These are phyloP conservation scores for Noctua fimbriata DNA, from an alignment of 2,888 invertebrate genomes.

Conservation along the genomic window DNA sequence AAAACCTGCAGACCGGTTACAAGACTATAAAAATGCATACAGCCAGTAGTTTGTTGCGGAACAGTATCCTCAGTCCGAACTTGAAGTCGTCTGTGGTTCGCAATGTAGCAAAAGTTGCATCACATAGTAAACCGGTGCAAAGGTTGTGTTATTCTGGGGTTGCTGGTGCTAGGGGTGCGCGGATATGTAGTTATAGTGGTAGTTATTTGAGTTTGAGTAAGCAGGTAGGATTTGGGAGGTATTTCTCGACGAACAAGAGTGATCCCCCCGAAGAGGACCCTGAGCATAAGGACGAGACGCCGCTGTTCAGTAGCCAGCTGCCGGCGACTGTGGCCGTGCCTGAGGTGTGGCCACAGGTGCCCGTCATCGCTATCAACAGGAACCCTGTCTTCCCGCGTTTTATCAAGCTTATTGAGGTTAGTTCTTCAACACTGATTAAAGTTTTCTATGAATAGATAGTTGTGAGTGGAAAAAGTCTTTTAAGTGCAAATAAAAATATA, in stretches of 20 bases:
- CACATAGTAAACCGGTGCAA: conserved; percentile 80
- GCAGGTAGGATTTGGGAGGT: conserved; percentile 71
- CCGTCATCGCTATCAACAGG: conserved; percentile 97
- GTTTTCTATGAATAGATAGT: background rate
- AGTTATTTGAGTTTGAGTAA: conserved; percentile 62
- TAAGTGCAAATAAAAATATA: background rate
- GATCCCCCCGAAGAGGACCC: conserved; percentile 84
- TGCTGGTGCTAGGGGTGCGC: conserved; percentile 63
- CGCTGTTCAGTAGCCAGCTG: conserved; percentile 90
- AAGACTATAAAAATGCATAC: conserved; percentile 80
- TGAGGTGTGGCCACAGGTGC: conserved; percentile 98
- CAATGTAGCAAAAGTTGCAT: conserved; percentile 86
- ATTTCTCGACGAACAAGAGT: conserved; percentile 82
- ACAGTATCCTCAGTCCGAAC: conserved; percentile 79
- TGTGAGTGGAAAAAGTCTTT: background rate
- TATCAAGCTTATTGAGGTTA: conserved; percentile 98
- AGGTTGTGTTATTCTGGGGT: conserved; percentile 68
- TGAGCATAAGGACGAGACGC: conserved; percentile 82
- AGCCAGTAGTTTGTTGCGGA: conserved; percentile 81
- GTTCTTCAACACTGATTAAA: conserved; percentile 7
- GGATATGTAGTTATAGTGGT: conserved; percentile 74
- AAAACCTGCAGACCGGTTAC: conserved; percentile 44
- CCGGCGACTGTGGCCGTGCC: conserved; percentile 98
- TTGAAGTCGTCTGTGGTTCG: conserved; percentile 79
- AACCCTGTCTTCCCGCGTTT: conserved; percentile 99